Base-by-base conservation (phyloP, 1,140 invertebrate genomes). In the Drosophila pachea region DNA sequence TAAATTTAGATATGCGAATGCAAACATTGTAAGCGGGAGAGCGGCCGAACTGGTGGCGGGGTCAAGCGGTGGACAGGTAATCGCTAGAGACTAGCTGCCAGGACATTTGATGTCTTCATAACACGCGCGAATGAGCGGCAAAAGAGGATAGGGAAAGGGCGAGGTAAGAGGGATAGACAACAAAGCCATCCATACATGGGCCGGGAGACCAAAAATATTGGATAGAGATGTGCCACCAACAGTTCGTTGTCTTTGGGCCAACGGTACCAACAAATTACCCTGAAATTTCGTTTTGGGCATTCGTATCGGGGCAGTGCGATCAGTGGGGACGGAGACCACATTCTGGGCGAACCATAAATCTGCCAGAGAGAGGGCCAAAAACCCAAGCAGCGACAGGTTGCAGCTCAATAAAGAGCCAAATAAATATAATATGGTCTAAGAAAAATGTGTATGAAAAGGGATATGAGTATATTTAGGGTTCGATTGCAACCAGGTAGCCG, bases 391-490 rank as follows among this genome's bases (percentile, higher is more conserved):
- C 81, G 79, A 84, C 79, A 79, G 76, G 79, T 86, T 84, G 81
- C 81, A 84, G 78, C 79, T 84, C 76, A 84, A 84, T 84, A 84
- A 86, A 84, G 81, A 84, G 71, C 76, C 45, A 86, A 84, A 86
- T 84, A 84, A 86, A 84, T 83, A 84, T 84, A 58, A 78, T 84
- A 84, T 68, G 58, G 56, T 75, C 74, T 83, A 78, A 65, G 66
- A 42, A 45, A 62, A 49, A 64, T 48, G 35, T 32, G 16, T 75
- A 12, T 29, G 53, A 68, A 79, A 77, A 86, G 83, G 81, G 73
- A 84, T 83, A 84, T 84, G 79, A 79, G 81, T 83, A 84, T 73
- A 86, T 86, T 86, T 84, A 70, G 81, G 73, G 79, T 54, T 32
- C 40, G 35, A 59, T 60, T 38, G 55, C 56, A 36, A 54, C 63